phyloP scores from a whole-genome alignment of 2,113 vertebrate species.

The Grammomys dolichurus region DNA sequence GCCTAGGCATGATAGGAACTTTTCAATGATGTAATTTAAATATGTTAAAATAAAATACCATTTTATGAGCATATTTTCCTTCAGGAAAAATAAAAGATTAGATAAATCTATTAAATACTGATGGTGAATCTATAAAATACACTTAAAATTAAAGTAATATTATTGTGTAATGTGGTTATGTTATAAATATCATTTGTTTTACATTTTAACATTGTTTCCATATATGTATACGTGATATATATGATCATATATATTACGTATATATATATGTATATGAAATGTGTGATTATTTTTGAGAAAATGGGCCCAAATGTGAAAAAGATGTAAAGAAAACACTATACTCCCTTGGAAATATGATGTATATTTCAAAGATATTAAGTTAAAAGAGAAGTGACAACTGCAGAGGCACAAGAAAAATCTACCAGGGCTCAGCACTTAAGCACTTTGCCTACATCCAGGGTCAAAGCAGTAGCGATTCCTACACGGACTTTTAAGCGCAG shows the following conservation, averaged over 20 bases:
- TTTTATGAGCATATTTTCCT: constrained; percentile 64
- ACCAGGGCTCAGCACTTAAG: constrained; percentile 85
- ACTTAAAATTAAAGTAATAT: constrained; percentile 54
- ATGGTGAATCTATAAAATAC: constrained; percentile 64
- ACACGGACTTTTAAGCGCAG: constrained; percentile 80
- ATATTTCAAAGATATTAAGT: constrained; percentile 79
- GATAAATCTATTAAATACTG: constrained; percentile 62
- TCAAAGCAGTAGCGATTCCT: constrained; percentile 82
- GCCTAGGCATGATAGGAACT: constrained; percentile 51
- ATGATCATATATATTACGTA: background rate
- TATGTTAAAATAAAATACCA: constrained; percentile 63
- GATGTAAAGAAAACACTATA: constrained; percentile 66
- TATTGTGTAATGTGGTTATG: constrained; percentile 71
- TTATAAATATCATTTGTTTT: constrained; percentile 59
- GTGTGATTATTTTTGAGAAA: constrained; percentile 80
- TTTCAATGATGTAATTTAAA: constrained; percentile 64
- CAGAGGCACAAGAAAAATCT: constrained; percentile 81
- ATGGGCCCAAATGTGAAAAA: constrained; percentile 82
- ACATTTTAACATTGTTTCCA: constrained; percentile 73
- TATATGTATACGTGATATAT: background rate
- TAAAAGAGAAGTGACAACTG: constrained; percentile 78
- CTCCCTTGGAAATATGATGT: constrained; percentile 75
- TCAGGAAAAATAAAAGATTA: constrained; percentile 4
- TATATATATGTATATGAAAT: constrained; percentile 67
- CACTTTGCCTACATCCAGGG: constrained; percentile 84